phyloP scores from a whole-genome alignment of 2,113 vertebrate genomes.

The Stigmatopora nigra region DNA sequence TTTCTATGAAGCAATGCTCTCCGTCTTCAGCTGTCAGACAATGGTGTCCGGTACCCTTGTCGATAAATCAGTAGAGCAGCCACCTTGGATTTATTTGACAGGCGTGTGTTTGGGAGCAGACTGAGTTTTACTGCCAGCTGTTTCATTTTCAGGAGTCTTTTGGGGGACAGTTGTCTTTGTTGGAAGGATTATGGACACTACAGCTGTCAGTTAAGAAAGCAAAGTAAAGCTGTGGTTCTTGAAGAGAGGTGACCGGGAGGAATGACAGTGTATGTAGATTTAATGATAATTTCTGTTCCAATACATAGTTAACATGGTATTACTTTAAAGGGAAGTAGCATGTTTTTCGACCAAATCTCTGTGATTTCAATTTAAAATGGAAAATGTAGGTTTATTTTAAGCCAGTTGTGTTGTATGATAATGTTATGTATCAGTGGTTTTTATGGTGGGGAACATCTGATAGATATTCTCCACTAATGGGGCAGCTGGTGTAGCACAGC shows the following conservation, averaged over 20 bases:
- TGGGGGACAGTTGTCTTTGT: constrained; percentile 34
- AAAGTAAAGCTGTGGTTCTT: constrained; percentile 9
- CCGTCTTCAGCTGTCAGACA: constrained; percentile 43
- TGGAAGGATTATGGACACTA: constrained; percentile 30
- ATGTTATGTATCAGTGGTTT: not conserved
- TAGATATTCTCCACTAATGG: not conserved
- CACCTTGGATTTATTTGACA: constrained; percentile 56
- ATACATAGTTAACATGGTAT: not conserved
- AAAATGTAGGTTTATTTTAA: not conserved
- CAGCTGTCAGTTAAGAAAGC: constrained; percentile 29
- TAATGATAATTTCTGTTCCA: not conserved
- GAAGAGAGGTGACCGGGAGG: constrained; percentile 12
- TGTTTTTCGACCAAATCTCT: not conserved
- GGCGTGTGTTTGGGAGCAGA: constrained; percentile 35
- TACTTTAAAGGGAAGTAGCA: not conserved
- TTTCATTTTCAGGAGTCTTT: constrained; percentile 51
- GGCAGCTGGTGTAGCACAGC: not conserved
- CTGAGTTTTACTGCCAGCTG: constrained; percentile 53
- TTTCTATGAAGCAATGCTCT: constrained; percentile 36
- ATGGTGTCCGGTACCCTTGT: constrained; percentile 33
- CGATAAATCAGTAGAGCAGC: constrained; percentile 31
- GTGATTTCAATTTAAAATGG: not conserved
- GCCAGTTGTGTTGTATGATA: not conserved
- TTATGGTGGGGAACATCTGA: not conserved
- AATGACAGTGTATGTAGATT: not conserved